Conservation (phyloP, 2,113 vertebrate species). For the Edolisoma coerulescens region DNA sequence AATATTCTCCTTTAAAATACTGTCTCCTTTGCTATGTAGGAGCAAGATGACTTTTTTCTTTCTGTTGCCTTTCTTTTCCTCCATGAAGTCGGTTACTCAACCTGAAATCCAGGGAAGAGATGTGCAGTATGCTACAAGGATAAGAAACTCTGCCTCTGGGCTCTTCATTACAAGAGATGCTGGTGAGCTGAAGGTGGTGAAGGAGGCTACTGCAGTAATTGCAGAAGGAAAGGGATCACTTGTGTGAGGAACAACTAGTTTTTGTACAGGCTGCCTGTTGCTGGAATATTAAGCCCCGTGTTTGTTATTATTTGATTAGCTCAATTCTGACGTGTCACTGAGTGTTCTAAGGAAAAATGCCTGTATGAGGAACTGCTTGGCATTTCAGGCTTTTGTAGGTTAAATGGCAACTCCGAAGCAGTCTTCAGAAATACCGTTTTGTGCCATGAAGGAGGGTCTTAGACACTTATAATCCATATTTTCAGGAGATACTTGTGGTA, state of each 20-base stretch:
- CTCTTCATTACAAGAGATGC: neutral
- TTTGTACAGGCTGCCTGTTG: neutral
- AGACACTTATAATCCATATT: neutral
- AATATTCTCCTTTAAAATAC: neutral
- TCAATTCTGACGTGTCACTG: neutral
- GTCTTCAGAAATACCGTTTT: neutral
- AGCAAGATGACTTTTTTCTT: neutral
- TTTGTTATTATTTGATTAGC: neutral
- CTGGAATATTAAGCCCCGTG: neutral
- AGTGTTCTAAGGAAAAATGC: neutral
- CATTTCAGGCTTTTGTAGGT: neutral
- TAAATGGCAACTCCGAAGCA: neutral
- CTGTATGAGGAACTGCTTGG: neutral
- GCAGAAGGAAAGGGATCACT: neutral
- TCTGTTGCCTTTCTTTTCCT: neutral
- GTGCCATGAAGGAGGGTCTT: neutral
- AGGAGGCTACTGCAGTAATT: neutral
- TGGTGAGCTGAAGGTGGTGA: neutral
- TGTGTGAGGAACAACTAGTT: neutral
- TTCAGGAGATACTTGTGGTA: neutral
- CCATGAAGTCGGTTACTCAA: neutral
- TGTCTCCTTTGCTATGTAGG: neutral
- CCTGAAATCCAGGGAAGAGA: neutral
- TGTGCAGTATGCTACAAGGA: neutral
- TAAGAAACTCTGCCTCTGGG: neutral